These are phyloP conservation scores for Epizoanthus stellaris DNA, from an alignment of 92 coral and sea anemone species.

Conservation along the genomic window DNA sequence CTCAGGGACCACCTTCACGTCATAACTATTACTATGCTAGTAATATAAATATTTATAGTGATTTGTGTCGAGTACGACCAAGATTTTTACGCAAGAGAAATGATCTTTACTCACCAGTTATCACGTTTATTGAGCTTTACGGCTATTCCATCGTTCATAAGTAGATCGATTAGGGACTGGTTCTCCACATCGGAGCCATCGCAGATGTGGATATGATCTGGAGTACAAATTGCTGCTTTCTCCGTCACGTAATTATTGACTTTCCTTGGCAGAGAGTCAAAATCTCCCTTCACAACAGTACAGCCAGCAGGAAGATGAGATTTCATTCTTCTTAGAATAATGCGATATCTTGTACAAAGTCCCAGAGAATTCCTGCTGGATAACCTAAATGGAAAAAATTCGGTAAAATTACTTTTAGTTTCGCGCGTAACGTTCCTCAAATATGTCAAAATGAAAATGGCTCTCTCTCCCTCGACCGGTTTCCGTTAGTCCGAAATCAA, in stretches of 20 bases:
- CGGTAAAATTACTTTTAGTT: not conserved
- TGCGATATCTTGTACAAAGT: slow-evolving; percentile 62
- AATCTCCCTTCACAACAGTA: slow-evolving; percentile 66
- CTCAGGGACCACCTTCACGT: not conserved
- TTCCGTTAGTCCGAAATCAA: not conserved
- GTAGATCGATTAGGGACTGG: slow-evolving; percentile 62
- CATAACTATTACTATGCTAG: too few relatives aligned
- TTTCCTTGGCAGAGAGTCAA: slow-evolving; percentile 73
- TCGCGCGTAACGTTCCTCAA: not conserved
- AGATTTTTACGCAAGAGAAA: not conserved
- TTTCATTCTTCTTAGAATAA: slow-evolving; percentile 71
- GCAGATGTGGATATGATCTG: slow-evolving; percentile 78
- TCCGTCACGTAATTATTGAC: slow-evolving; percentile 78
- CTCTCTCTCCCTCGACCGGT: not conserved
- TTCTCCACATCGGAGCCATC: slow-evolving; percentile 84
- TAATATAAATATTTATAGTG: not conserved
- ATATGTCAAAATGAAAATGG: not conserved
- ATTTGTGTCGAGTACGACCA: not conserved
- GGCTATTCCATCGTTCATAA: slow-evolving; percentile 71
- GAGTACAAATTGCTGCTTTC: slow-evolving; percentile 75
- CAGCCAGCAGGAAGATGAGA: slow-evolving; percentile 70
- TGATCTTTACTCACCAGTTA: slow-evolving; percentile 58
- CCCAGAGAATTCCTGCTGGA: slow-evolving; percentile 36
- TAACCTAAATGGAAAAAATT: slow-evolving; percentile 8
- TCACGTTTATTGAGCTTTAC: slow-evolving; percentile 57